Percentiles rank a stretch among this genome's conserved stretches.
Conservation (phyloP, 2,888 invertebrate genomes). For the Tachina lurida region DNA sequence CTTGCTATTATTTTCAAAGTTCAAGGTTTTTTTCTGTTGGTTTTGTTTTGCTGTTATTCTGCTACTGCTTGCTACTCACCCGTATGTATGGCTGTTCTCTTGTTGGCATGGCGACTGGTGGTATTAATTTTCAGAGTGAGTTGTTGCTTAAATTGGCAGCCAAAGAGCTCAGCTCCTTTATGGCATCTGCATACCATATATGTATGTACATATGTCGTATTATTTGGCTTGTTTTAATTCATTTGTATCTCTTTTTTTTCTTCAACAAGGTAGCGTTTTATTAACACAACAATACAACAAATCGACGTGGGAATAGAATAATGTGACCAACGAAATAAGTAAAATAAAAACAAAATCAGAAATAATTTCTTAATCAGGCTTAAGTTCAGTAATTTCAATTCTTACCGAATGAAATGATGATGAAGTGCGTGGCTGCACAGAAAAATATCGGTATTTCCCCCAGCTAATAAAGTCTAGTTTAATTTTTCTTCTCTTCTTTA, state of each 20-base stretch:
- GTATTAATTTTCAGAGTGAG: conserved; percentile 53
- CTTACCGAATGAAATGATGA: no score
- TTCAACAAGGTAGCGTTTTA: conserved; percentile 32
- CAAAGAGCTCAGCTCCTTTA: conserved; percentile 15
- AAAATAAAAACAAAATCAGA: no score
- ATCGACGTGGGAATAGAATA: conserved; percentile 5
- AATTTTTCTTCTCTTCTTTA: no score
- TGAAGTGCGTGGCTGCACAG: no score
- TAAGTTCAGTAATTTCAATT: no score
- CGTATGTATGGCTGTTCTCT: conserved; percentile 9
- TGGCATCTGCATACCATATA: not conserved
- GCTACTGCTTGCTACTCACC: not conserved
- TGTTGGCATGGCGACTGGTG: conserved; percentile 32
- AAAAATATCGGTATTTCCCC: no score
- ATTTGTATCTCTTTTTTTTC: conserved; percentile 25
- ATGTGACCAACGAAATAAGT: conserved; percentile 37
- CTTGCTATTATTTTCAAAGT: conserved; percentile 62
- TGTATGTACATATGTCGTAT: no score
- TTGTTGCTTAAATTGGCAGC: conserved; percentile 65
- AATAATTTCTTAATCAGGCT: no score
- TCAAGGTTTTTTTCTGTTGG: conserved; percentile 62
- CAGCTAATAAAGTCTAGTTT: no score
- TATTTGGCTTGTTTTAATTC: conserved; percentile 36
- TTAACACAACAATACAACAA: conserved; percentile 25
- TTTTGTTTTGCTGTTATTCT: conserved; percentile 37